These are phyloP conservation scores for Poeciliopsis prolifica DNA, from an alignment of 2,113 vertebrate genomes.

Conservation along the genomic window DNA sequence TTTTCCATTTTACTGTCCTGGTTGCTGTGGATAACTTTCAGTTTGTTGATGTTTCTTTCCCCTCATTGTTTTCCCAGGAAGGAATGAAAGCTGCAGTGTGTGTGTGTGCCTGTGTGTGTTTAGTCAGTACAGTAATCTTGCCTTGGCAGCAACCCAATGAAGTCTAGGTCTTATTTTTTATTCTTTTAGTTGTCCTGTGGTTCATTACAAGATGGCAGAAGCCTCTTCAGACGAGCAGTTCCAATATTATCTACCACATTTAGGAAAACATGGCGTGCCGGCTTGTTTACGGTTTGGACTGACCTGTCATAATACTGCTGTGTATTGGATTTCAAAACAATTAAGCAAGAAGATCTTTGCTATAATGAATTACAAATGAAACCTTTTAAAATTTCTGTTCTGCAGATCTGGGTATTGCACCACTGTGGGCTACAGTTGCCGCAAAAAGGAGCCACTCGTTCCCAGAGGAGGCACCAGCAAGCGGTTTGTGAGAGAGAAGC, in stretches of 20 bases:
- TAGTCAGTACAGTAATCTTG: slow-evolving; percentile 51
- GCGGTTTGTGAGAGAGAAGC: slow-evolving; percentile 75
- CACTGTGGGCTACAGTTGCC: slow-evolving; percentile 64
- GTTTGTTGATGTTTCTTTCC: slow-evolving; percentile 79
- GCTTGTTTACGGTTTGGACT: slow-evolving; percentile 60
- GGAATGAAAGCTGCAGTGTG: slow-evolving; percentile 72
- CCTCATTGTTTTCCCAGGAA: slow-evolving; percentile 81
- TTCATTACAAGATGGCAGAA: slow-evolving; percentile 58
- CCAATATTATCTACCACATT: slow-evolving; percentile 54
- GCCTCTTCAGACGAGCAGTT: slow-evolving; percentile 48
- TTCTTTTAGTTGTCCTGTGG: slow-evolving; percentile 60
- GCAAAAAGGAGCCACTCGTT: slow-evolving; percentile 65
- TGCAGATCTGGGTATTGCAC: slow-evolving; percentile 61
- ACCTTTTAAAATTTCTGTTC: slow-evolving; percentile 42
- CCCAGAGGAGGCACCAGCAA: slow-evolving; percentile 65
- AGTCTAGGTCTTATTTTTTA: slow-evolving; percentile 20
- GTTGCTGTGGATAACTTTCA: slow-evolving; percentile 67
- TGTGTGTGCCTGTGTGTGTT: slow-evolving; percentile 31
- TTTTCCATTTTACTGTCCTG: slow-evolving; percentile 69
- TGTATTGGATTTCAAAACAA: slow-evolving; percentile 61
- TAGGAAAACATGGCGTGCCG: slow-evolving; percentile 59
- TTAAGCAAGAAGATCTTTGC: slow-evolving; percentile 51
- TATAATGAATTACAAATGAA: slow-evolving; percentile 58
- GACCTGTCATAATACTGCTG: slow-evolving; percentile 62
- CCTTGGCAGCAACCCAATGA: slow-evolving; percentile 45